Percentiles rank a stretch among this genome's conserved stretches.
Evolutionary conservation across 1,140 invertebrate species (phyloP).

Genomic region (Gryon sp.): DNA sequence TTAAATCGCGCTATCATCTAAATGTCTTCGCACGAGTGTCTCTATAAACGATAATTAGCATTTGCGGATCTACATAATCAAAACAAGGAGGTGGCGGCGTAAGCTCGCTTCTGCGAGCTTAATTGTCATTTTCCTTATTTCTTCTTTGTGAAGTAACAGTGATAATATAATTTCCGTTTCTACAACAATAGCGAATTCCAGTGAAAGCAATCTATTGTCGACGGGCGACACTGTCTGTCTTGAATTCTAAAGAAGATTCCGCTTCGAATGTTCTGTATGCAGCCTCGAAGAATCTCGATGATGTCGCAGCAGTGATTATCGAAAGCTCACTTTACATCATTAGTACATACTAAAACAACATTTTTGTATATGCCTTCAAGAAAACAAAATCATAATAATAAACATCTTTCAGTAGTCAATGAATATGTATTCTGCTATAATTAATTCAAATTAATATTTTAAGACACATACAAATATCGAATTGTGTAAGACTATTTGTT

Average conservation of each 20-base stretch:
- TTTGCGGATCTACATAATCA: constrained; percentile 54
- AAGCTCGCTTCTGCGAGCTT: constrained; percentile 29
- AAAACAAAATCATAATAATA: background rate
- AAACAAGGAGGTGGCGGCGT: constrained; percentile 23
- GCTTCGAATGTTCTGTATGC: constrained; percentile 65
- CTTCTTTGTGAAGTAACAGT: constrained; percentile 57
- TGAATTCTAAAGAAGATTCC: constrained; percentile 71
- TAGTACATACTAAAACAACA: background rate
- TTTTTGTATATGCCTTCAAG: background rate
- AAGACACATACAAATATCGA: constrained; percentile 18
- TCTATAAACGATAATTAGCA: constrained; percentile 54
- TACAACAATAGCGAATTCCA: constrained; percentile 63
- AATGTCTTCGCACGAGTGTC: constrained; percentile 38
- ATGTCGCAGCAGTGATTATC: constrained; percentile 32
- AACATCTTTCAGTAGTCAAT: no score
- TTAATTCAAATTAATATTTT: no score
- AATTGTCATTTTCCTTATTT: constrained; percentile 63
- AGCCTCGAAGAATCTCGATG: constrained; percentile 61
- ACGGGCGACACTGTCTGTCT: constrained; percentile 65
- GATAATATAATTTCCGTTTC: constrained; percentile 63
- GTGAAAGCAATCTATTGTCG: constrained; percentile 70
- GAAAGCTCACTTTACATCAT: constrained; percentile 5
- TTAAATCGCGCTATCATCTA: constrained; percentile 18
- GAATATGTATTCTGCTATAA: no score
- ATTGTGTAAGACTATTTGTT: no score